Evolutionary conservation across 1,140 invertebrate genomes (phyloP).

Genomic region (Drosophila albomicans): DNA sequence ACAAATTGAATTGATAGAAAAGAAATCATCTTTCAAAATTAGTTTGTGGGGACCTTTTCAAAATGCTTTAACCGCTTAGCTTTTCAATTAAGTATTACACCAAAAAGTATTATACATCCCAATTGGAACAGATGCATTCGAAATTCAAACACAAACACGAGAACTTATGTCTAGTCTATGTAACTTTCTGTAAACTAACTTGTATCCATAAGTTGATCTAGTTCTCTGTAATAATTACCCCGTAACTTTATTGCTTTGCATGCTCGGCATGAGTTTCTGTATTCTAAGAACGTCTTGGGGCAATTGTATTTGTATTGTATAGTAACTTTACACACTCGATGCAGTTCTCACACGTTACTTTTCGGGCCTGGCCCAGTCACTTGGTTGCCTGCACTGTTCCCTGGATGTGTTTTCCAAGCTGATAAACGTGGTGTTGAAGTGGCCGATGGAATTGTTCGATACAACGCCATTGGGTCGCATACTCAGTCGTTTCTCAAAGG

Average conservation of each 20-base stretch:
- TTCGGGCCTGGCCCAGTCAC: slow-evolving; percentile 79
- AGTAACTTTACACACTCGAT: slow-evolving; percentile 45
- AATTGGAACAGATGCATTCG: not conserved
- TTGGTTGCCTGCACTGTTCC: slow-evolving; percentile 84
- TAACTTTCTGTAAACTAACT: slow-evolving; percentile 45
- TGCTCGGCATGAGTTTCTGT: slow-evolving; percentile 10
- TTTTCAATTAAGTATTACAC: not conserved
- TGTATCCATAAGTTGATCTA: not conserved
- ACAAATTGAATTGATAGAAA: no score
- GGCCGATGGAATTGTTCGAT: slow-evolving; percentile 92
- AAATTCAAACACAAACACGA: not conserved
- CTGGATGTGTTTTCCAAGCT: slow-evolving; percentile 87
- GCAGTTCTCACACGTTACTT: slow-evolving; percentile 84
- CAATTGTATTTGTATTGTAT: slow-evolving; percentile 13
- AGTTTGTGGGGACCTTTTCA: no score
- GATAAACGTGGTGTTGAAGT: slow-evolving; percentile 88
- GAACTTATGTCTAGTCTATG: slow-evolving; percentile 21
- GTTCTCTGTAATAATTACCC: not conserved
- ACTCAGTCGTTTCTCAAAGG: slow-evolving; percentile 91
- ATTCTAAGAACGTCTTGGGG: not conserved
- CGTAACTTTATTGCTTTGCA: slow-evolving; percentile 24
- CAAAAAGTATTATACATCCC: not conserved
- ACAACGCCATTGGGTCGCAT: slow-evolving; percentile 91
- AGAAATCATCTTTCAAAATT: no score
- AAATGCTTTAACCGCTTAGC: not conserved